Evolutionary conservation across 2,888 invertebrate species (phyloP).

Genomic region (Agrotis ipsilon): DNA sequence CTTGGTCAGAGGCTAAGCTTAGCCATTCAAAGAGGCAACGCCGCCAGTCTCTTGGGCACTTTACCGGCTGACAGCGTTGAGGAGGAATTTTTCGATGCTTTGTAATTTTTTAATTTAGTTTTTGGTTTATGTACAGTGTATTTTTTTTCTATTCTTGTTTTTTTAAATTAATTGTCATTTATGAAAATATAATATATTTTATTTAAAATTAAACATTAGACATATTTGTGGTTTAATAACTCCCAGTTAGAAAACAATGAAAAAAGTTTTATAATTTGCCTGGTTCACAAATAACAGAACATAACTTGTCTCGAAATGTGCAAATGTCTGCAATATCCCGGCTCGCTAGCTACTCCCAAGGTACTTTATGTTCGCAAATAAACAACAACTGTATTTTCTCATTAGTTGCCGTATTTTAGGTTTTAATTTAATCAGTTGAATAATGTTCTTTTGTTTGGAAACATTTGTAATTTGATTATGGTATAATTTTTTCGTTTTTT

Average conservation of each 20-base stretch:
- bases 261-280: neutral
- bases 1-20: too few species aligned
- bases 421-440: constrained; percentile 10
- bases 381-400: constrained; percentile 41
- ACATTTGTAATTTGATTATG: neutral
- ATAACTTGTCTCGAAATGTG: constrained; percentile 7
- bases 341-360: constrained; percentile 1
- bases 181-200: too few species aligned
- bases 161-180: too few species aligned
- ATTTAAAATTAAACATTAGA: too few species aligned
- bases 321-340: constrained; percentile 9
- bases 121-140: too few species aligned
- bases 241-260: neutral
- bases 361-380: constrained; percentile 32
- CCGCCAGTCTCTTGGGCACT: too few species aligned
- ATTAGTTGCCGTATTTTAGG: constrained; percentile 23
- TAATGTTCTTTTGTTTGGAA: neutral
- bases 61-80: too few species aligned
- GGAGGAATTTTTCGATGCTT: too few species aligned
- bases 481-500: neutral
- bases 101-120: too few species aligned
- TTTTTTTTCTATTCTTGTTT: too few species aligned
- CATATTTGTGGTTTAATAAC: neutral
- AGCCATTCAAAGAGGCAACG: too few species aligned
- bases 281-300: neutral